These are phyloP conservation scores for Sebastes hopkinsi DNA, from an alignment of 2,797 vertebrate species.

Conservation along the genomic window DNA sequence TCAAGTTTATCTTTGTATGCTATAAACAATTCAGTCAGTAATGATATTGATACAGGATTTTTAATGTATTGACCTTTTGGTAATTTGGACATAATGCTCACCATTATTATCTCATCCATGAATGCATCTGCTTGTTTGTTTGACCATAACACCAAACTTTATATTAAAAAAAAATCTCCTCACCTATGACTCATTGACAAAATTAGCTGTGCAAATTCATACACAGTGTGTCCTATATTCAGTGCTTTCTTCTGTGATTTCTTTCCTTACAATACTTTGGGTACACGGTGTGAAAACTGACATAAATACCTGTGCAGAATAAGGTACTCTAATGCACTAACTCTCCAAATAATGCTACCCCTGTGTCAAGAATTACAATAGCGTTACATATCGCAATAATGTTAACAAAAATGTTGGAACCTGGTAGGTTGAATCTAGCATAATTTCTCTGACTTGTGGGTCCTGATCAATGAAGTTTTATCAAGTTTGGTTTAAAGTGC, in stretches of 20 bases:
- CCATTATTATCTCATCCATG: not conserved
- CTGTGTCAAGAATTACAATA: not conserved
- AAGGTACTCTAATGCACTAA: not conserved
- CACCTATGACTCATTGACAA: not conserved
- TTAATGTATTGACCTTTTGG: not conserved
- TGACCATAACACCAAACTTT: not conserved
- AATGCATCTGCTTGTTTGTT: not conserved
- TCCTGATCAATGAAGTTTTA: conserved; percentile 18
- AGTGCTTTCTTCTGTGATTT: not conserved
- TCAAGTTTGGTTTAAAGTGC: conserved; percentile 28
- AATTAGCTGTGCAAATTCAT: not conserved
- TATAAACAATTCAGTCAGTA: not conserved
- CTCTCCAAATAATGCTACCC: not conserved
- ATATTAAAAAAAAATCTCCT: not conserved
- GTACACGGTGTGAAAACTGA: not conserved
- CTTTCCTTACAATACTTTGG: not conserved
- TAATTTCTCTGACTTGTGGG: not conserved
- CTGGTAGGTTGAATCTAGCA: not conserved
- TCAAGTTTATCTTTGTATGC: not conserved
- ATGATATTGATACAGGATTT: not conserved
- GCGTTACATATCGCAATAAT: not conserved
- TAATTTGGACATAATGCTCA: not conserved
- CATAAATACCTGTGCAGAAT: not conserved
- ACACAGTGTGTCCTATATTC: too few relatives aligned
- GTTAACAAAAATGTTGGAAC: not conserved